Conservation (phyloP, 1,140 invertebrate species). For the Aethina tumida region DNA sequence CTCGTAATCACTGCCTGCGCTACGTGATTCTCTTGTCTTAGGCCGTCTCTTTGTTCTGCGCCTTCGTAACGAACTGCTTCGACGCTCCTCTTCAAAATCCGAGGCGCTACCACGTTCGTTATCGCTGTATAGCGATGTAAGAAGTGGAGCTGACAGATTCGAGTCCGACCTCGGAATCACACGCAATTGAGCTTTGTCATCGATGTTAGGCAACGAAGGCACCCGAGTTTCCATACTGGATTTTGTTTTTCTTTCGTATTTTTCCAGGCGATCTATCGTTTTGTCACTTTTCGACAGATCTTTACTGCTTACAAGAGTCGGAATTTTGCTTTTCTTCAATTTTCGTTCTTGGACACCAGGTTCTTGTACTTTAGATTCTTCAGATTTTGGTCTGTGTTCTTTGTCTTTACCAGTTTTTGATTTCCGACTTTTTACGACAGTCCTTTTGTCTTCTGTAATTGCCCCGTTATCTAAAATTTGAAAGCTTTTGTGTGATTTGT, state of each 20-base stretch:
- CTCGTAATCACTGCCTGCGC: conserved; percentile 35
- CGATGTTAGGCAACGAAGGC: conserved; percentile 37
- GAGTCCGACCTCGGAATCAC: conserved; percentile 20
- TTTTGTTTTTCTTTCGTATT: conserved; percentile 10
- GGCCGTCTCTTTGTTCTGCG: conserved; percentile 23
- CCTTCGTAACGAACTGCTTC: conserved; percentile 15
- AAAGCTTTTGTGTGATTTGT: conserved; percentile 28
- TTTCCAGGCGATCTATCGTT: conserved; percentile 19
- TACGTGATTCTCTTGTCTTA: conserved; percentile 29
- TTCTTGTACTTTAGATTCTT: conserved; percentile 17
- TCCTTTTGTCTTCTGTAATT: conserved; percentile 9
- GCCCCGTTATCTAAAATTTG: conserved; percentile 23
- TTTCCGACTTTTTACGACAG: conserved; percentile 2
- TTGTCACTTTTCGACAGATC: conserved; percentile 29
- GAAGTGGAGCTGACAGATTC: conserved; percentile 25
- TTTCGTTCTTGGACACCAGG: conserved; percentile 4
- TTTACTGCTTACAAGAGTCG: conserved; percentile 21
- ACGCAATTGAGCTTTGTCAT: conserved; percentile 37
- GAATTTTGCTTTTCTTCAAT: conserved; percentile 24
- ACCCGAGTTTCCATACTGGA: conserved; percentile 16
- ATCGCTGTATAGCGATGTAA: conserved; percentile 26
- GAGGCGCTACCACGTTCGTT: conserved; percentile 25
- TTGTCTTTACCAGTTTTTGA: conserved; percentile 6
- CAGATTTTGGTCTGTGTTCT: conserved; percentile 22
- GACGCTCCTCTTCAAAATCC: conserved; percentile 19